phyloP scores from a whole-genome alignment of 2,888 invertebrate species.

The Thysanoteuthis rhombus region DNA sequence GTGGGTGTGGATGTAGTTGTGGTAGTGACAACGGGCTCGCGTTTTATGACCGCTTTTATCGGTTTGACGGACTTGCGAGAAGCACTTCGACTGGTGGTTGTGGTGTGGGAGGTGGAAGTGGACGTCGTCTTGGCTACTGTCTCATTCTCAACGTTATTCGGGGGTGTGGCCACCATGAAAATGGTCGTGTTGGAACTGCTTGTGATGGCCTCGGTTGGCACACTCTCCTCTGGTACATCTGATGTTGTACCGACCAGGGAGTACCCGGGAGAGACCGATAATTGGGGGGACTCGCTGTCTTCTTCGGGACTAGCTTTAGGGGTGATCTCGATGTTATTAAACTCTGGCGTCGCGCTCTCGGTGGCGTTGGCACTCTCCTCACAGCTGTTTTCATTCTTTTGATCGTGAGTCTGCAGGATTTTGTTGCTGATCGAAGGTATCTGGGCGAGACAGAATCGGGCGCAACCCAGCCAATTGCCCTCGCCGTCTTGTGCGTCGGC shows the following conservation, averaged over 20 bases:
- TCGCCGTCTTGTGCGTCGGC: background rate
- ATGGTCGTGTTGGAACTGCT: background rate
- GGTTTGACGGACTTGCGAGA: background rate
- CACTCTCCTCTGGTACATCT: background rate
- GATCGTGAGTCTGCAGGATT: background rate
- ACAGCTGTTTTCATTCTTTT: background rate
- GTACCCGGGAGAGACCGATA: conserved; percentile 28
- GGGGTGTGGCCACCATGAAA: conserved; percentile 15
- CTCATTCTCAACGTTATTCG: conserved; percentile 16
- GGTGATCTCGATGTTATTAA: background rate
- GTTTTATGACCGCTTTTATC: conserved; percentile 17
- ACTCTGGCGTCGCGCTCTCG: background rate
- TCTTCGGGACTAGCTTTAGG: conserved; percentile 15
- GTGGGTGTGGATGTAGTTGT: background rate
- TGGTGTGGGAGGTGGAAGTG: background rate
- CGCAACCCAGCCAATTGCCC: conserved; percentile 26
- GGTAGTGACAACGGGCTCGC: background rate
- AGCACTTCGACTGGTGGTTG: background rate
- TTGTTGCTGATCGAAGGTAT: conserved; percentile 27
- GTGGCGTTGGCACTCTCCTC: background rate
- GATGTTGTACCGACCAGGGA: background rate
- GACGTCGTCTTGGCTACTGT: background rate
- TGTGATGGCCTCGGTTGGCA: background rate
- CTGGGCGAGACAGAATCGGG: conserved; percentile 25
- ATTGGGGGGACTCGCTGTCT: conserved; percentile 1